phyloP scores from a whole-genome alignment of 2,113 vertebrate species.

The Microcebus tavaratra region DNA sequence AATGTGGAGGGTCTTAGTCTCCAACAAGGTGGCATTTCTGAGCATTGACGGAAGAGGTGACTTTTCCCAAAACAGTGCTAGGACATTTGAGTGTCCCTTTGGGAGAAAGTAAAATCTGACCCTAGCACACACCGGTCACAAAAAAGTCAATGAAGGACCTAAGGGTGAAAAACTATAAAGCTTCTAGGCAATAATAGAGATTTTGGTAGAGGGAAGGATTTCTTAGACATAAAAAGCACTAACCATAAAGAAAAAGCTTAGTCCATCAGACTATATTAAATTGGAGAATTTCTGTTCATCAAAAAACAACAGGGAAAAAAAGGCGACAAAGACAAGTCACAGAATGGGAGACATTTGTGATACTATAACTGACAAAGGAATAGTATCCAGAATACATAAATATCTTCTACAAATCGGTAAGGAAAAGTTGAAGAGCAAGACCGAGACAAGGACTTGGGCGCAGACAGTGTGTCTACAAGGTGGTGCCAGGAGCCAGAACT shows the following conservation, averaged over 20 bases:
- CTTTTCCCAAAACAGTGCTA: background rate
- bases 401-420: background rate
- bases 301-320: background rate
- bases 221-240: background rate
- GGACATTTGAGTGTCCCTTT: fast-evolving
- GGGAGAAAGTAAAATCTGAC: background rate
- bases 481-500: background rate
- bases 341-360: background rate
- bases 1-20: no score
- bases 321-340: background rate
- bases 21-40: background rate
- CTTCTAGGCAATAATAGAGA: background rate
- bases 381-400: background rate
- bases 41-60: background rate
- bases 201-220: background rate
- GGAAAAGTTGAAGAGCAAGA: background rate
- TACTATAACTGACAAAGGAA: background rate
- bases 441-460: background rate
- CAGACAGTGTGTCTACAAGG: background rate
- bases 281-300: background rate
- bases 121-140: background rate
- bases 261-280: background rate
- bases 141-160: background rate
- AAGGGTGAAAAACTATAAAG: background rate
- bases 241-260: background rate